Percentiles rank a stretch among this genome's conserved stretches.
These are phyloP conservation scores for Pelosia muscerda DNA, from an alignment of 2,888 invertebrate species.

Conservation along the genomic window DNA sequence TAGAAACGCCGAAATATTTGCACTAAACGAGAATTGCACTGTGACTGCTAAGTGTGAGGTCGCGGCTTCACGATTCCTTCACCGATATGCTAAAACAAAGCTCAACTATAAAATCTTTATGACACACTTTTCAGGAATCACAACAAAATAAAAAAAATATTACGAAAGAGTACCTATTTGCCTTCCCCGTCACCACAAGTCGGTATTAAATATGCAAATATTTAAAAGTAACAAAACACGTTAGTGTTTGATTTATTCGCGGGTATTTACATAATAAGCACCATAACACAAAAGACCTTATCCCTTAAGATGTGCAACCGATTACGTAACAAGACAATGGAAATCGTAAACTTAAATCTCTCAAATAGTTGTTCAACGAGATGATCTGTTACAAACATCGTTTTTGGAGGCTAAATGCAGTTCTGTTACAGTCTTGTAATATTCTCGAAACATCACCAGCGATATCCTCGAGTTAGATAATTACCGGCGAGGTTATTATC, in stretches of 20 bases:
- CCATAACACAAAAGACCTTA: constrained; percentile 2
- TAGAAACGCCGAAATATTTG: no score
- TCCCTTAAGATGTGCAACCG: neutral
- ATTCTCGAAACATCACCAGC: constrained; percentile 43
- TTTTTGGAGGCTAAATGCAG: constrained; percentile 34
- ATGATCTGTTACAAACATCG: constrained; percentile 17
- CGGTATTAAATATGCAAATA: neutral
- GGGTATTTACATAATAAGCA: neutral
- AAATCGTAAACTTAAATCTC: constrained; percentile 55
- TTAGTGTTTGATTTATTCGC: neutral
- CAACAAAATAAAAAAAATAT: neutral
- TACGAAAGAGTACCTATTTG: neutral
- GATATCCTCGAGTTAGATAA: constrained; percentile 56
- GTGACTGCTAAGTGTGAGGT: no score
- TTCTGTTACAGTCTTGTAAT: constrained; percentile 37
- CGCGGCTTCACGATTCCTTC: no score
- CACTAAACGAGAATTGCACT: no score
- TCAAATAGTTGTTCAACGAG: constrained; percentile 18
- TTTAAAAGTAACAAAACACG: no score
- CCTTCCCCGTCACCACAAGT: neutral
- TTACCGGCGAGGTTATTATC: constrained; percentile 60
- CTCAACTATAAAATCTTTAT: neutral
- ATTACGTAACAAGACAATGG: constrained; percentile 37
- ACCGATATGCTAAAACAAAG: no score
- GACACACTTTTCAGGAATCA: no score